These are phyloP conservation scores for Clitarchus hookeri DNA, from an alignment of 2,888 invertebrate genomes.

Conservation along the genomic window DNA sequence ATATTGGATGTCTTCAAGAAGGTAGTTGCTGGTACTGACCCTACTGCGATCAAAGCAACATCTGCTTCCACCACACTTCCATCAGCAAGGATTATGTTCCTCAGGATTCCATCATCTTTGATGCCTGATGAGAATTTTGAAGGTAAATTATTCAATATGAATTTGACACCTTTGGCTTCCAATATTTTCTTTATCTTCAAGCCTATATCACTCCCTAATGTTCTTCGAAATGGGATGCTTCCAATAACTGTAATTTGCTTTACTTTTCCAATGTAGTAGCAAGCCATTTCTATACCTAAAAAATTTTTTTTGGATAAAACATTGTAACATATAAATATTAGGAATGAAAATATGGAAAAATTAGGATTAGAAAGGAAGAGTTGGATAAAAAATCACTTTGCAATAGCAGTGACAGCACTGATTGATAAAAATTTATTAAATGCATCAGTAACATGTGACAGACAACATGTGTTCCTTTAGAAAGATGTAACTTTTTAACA, in stretches of 20 bases:
- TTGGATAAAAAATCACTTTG: no score
- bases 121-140: neutral
- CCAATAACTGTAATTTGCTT: constrained; percentile 8
- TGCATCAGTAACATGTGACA: no score
- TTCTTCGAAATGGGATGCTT: neutral
- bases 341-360: no score
- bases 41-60: neutral
- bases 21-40: neutral
- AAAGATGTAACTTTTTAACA: no score
- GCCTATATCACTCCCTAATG: neutral
- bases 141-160: neutral
- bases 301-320: neutral
- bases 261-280: neutral
- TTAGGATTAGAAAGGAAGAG: no score
- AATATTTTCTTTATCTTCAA: neutral
- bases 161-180: neutral
- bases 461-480: no score
- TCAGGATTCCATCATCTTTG: neutral
- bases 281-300: constrained; percentile 4
- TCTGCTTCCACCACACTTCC: constrained; percentile 7
- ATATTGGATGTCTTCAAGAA: neutral
- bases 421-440: no score
- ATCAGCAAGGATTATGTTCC: neutral
- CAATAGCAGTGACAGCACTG: no score
- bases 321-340: no score